These are phyloP conservation scores for Xyrichtys novacula DNA, from an alignment of 2,797 vertebrate species.

Conservation along the genomic window DNA sequence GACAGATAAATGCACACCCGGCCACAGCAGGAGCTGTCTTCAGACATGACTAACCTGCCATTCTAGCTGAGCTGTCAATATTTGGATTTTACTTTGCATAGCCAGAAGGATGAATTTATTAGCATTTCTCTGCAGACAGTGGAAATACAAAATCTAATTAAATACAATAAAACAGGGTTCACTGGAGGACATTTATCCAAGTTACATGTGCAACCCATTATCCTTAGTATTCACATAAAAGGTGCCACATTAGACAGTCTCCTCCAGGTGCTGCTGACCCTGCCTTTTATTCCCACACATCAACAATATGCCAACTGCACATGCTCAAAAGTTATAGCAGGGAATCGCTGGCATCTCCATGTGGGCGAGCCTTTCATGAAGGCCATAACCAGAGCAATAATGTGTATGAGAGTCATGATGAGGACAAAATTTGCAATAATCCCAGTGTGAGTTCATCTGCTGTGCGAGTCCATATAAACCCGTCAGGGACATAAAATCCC, in stretches of 20 bases:
- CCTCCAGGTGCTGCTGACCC: constrained; percentile 1
- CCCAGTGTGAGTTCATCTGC: constrained; percentile 49
- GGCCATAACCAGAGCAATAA: constrained; percentile 26
- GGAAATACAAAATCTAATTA: constrained; percentile 6
- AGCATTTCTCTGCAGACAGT: background rate
- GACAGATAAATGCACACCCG: constrained; percentile 20
- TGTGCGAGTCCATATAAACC: constrained; percentile 22
- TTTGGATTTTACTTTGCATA: constrained; percentile 18
- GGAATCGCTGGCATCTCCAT: constrained; percentile 9
- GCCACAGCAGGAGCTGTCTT: constrained; percentile 10
- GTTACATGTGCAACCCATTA: background rate
- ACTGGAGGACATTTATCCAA: background rate
- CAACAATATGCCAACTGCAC: background rate
- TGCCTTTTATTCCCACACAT: constrained; percentile 5
- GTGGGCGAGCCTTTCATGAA: constrained; percentile 20
- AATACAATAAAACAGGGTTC: background rate
- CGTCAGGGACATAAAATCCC: constrained; percentile 36
- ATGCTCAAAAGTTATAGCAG: constrained; percentile 9
- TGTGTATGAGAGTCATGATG: constrained; percentile 9
- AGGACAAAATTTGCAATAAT: constrained; percentile 40
- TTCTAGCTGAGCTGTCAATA: constrained; percentile 19
- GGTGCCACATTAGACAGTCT: background rate
- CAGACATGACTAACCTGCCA: constrained; percentile 12
- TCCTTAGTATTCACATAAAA: constrained; percentile 1
- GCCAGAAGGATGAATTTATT: background rate